A percentile compares a stretch with the other conserved stretches of the same genome.
Conservation (phyloP, 2,797 vertebrate genomes). For the Coilia nasus region DNA sequence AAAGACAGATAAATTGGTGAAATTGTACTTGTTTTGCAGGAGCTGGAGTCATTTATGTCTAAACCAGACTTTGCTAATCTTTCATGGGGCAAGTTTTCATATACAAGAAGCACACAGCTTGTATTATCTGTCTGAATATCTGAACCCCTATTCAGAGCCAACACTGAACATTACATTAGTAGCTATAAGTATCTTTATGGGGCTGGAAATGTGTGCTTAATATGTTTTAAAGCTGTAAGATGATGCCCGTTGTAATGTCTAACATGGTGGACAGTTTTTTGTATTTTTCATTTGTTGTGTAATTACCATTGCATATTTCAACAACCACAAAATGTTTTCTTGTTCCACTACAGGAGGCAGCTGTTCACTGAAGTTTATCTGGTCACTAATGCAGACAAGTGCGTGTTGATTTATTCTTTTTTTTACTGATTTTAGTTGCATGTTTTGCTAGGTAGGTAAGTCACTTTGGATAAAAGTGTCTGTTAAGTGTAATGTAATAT, state of each 20-base stretch:
- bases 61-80: no score
- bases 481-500: no score
- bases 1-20: no score
- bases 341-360: constrained; percentile 71
- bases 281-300: background rate
- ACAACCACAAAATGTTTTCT: background rate
- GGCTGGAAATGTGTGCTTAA: background rate
- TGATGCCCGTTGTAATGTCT: background rate
- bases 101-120: background rate
- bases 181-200: background rate
- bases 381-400: constrained; percentile 87
- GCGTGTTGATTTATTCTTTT: constrained; percentile 51
- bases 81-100: background rate
- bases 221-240: background rate
- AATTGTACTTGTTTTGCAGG: no score
- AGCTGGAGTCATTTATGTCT: no score
- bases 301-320: background rate
- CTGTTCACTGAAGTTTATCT: constrained; percentile 83
- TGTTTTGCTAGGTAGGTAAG: no score
- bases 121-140: background rate
- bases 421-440: no score
- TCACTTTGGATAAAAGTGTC: no score
- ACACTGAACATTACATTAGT: no score
- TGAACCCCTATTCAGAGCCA: background rate
- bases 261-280: background rate